phyloP scores from a whole-genome alignment of 53 echinoderm and acorn worm genomes.

The Hippasteria phrygiana region DNA sequence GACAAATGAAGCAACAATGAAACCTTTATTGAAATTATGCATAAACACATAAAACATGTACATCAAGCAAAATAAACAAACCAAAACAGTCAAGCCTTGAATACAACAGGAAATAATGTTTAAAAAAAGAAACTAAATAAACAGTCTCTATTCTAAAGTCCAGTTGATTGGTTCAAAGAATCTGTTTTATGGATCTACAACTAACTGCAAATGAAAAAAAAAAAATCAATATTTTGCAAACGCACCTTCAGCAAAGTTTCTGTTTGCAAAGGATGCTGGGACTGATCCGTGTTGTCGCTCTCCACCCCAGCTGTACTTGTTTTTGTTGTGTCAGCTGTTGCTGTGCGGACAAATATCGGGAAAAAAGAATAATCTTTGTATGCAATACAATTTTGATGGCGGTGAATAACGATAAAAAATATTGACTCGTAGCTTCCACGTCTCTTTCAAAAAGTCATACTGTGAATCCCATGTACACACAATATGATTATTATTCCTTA shows the following conservation, averaged over 20 bases:
- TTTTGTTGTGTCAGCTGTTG: conserved; percentile 22
- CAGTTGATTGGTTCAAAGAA: neutral
- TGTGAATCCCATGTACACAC: no score
- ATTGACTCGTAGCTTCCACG: no score
- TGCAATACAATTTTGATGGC: neutral
- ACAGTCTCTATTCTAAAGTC: neutral
- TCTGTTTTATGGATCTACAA: neutral
- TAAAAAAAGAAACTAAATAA: no score
- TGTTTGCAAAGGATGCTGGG: conserved; percentile 76
- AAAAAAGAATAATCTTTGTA: no score
- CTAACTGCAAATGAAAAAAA: neutral
- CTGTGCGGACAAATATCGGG: neutral
- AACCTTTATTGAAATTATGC: no score
- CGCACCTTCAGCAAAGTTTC: conserved; percentile 88
- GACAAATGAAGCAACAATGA: no score
- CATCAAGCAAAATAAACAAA: no score
- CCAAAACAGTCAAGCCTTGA: no score
- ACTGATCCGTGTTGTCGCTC: neutral
- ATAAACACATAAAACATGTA: no score
- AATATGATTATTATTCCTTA: no score
- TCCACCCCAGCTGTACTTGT: conserved; percentile 37
- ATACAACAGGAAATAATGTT: no score
- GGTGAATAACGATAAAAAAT: neutral
- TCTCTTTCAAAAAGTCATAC: no score
- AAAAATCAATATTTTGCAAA: neutral